Evolutionary conservation across 2,797 vertebrate genomes (phyloP), one percentile per base, ranked within the genome.

Genomic region (Mormyrops boulengeri): DNA sequence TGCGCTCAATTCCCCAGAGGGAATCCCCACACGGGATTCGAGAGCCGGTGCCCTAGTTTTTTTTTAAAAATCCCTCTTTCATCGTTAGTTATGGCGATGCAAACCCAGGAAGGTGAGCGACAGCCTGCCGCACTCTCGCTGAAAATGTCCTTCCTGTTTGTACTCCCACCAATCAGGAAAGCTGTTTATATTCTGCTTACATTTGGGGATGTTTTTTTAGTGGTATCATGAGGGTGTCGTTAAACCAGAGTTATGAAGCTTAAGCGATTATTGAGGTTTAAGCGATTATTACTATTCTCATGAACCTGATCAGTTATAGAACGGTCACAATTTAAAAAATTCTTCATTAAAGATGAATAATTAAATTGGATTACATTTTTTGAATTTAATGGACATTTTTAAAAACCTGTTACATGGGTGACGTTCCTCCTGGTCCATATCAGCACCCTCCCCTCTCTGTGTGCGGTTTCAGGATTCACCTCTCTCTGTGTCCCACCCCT

Each of bases 1-100:
- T 60, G 4, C 57, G 2, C 30, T 53, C 49, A 22, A n/a, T 55
- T 77, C 47, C 89, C 84, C 17, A 41, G 22, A 88, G 60, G 66
- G 19, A 88, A 49, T 87, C 26, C 85, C 30, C 85, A 87, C 49
- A 9, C 0, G 52, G 34, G 7, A 41, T 50, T 87, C 49, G 38
- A 66, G 52, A 80, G 22, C 19, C 53, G 26, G 86, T 84, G 86
- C 4, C 89, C 86, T 89, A 87, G 50, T 85, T 87, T 87, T 53
- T 47, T 8, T 12, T 0, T 34, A 55, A 57, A 55, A 85, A 52
- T 26, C 26, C 2, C 22, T 38, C 85, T 87, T 57, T 87, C 85
- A 38, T 57, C 22, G 30, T 55, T 34, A 26, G 52, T 87, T 57
- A 57, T 41, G n/a, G 85, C 49, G 73, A 50, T n/a, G 41, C 30